These are phyloP conservation scores for Moxostoma hubbsi DNA, from an alignment of 2,797 vertebrate genomes.

Conservation along the genomic window DNA sequence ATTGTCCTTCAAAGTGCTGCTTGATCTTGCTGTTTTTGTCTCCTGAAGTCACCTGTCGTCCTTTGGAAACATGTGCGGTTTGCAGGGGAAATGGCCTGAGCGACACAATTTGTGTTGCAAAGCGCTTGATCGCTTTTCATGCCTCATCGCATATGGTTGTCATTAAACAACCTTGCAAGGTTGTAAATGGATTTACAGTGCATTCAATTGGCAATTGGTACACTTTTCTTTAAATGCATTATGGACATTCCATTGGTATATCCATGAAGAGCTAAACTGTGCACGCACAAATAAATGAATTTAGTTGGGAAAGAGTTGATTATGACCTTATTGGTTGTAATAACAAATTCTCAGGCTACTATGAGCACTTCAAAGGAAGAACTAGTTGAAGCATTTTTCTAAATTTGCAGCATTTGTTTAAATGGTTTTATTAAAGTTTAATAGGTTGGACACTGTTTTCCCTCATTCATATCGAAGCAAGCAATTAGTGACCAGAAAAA, in stretches of 20 bases:
- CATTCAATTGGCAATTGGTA: background rate
- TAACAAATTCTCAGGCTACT: too few relatives aligned
- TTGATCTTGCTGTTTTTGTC: conserved; percentile 4
- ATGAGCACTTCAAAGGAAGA: too few relatives aligned
- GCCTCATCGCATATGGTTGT: conserved; percentile 1
- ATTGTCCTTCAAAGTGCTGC: conserved; percentile 24
- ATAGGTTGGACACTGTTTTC: background rate
- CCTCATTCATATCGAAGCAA: background rate
- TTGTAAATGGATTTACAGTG: conserved; percentile 3
- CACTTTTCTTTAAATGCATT: background rate
- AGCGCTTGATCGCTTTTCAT: conserved; percentile 28
- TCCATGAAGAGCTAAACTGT: too few relatives aligned
- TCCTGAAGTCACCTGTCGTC: conserved; percentile 6
- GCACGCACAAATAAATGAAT: too few relatives aligned
- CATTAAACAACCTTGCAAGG: conserved; percentile 29
- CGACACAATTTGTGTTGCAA: conserved; percentile 32
- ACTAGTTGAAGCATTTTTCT: too few relatives aligned
- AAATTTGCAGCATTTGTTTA: too few relatives aligned
- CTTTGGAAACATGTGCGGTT: background rate
- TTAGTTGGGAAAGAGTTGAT: too few relatives aligned
- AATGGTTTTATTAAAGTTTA: too few relatives aligned
- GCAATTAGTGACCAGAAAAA: background rate
- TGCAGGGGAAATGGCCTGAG: background rate
- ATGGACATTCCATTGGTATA: background rate
- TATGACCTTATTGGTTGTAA: too few relatives aligned